Base-by-base conservation (phyloP, 2,888 invertebrate species). In the Noctua pronuba region DNA sequence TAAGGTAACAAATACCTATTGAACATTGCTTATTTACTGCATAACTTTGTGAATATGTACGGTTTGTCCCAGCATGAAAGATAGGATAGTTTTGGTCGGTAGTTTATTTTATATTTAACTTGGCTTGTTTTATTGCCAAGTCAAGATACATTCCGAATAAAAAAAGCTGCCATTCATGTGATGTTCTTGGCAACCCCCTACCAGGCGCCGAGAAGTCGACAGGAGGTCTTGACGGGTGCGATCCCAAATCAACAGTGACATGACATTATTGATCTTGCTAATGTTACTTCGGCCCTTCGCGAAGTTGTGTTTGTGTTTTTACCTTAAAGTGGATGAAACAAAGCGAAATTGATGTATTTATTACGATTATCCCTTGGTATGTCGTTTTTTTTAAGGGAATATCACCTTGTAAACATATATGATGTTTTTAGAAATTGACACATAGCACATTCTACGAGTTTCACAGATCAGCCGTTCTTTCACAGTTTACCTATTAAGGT, bases 151-250 rank as follows among this genome's bases (percentile, higher is more conserved):
- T 49, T 49, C 24, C 18, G 13, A 38, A 38, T 31, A 71, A 60
- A 44, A 58, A 60, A 38, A 11, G 0, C 24, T 76, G 65, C 16
- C 21, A 31, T 31, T 58, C 16, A 28, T 70, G 13, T 49, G 21
- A 31, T n/a, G 46, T 55, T 79, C 13, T 49, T 13, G n/a, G 35
- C 18, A n/a, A 31, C 5, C 35, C 4, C 16, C 8, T 74, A 79
- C 74, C n/a, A 79, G 79, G 79, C 80, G 80, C 75, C 67, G 16
- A 75, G 38, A 64, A 75, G 67, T 68, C 67, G 62, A 55, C 38
- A 80, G 24, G 67, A 80, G 52, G 44, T 80, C 21, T 68, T 38
- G 38, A n/a, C 31, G 28, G 16, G 4, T 31, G 31, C 13, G 31
- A 55, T 46, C 62, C 62, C 35, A 24, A 79, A 52, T 75, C 67